A percentile compares a stretch with the other conserved stretches of the same genome.
Evolutionary conservation across 2,888 invertebrate genomes (phyloP).

Genomic region (Dione vanillae): DNA sequence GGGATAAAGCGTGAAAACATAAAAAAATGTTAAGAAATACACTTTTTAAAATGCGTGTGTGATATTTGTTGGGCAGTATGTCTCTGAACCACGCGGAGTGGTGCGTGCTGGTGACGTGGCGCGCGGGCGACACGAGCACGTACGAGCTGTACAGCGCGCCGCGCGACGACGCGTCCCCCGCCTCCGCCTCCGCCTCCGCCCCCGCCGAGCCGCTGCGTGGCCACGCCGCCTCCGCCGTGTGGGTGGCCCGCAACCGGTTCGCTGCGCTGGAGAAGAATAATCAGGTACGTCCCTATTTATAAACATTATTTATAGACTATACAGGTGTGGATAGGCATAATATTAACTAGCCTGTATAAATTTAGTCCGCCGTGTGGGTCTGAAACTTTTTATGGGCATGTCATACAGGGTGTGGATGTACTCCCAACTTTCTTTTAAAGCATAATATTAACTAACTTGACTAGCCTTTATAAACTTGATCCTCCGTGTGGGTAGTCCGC

Average conservation of each 20-base stretch:
- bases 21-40: too few relatives aligned
- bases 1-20: too few relatives aligned
- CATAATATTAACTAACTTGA: too few relatives aligned
- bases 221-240: conserved; percentile 92
- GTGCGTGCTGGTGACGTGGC: conserved; percentile 91
- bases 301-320: too few relatives aligned
- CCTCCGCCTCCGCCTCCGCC: conserved; percentile 68
- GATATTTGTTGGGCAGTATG: conserved; percentile 86
- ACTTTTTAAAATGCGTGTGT: neutral
- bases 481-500: too few relatives aligned
- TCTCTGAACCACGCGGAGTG: conserved; percentile 99
- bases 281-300: conserved; percentile 83
- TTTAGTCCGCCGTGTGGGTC: too few relatives aligned
- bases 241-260: conserved; percentile 98
- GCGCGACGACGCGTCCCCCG: conserved; percentile 85
- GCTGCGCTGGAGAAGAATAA: conserved; percentile 97
- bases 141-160: conserved; percentile 97
- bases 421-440: too few relatives aligned
- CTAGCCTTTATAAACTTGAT: too few relatives aligned
- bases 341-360: too few relatives aligned
- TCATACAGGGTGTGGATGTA: too few relatives aligned
- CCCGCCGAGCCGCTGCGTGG: conserved; percentile 86
- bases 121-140: conserved; percentile 94
- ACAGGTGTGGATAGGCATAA: too few relatives aligned
- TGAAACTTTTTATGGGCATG: too few relatives aligned